phyloP scores from a whole-genome alignment of 2,888 invertebrate species.

The Corythucha ciliata region DNA sequence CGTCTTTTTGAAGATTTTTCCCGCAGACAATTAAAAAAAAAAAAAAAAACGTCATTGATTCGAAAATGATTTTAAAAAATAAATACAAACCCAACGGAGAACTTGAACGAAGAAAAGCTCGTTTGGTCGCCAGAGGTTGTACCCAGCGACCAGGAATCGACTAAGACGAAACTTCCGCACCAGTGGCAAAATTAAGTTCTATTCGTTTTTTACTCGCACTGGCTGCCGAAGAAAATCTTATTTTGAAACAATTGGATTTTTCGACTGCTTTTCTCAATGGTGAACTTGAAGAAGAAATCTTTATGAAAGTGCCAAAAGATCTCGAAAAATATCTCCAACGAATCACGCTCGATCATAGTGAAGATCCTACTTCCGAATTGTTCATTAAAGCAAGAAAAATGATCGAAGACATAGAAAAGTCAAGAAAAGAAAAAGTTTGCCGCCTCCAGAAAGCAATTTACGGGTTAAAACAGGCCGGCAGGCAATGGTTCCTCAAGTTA shows the following conservation, averaged over 20 bases:
- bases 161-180: constrained; percentile 36
- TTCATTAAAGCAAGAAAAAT: no score
- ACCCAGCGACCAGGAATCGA: constrained; percentile 30
- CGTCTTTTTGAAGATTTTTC: no score
- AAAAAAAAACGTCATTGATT: constrained; percentile 9
- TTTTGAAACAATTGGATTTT: constrained; percentile 36
- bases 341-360: no score
- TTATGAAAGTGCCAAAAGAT: constrained; percentile 31
- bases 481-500: constrained; percentile 29
- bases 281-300: constrained; percentile 35
- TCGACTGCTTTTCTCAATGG: constrained; percentile 36
- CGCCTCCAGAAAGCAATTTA: constrained; percentile 31
- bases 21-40: no score
- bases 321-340: constrained; percentile 18
- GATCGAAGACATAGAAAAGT: no score
- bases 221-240: constrained; percentile 25
- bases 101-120: constrained; percentile 17
- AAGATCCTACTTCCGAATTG: no score
- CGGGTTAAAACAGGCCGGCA: constrained; percentile 30
- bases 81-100: constrained; percentile 14
- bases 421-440: no score
- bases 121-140: constrained; percentile 13
- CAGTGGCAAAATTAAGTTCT: constrained; percentile 33
- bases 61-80: constrained; percentile 13
- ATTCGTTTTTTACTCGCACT: constrained; percentile 34